Evolutionary conservation across 2,113 vertebrate species (phyloP), one percentile per base, ranked within the genome.

Genomic region (Dromiciops gliroides): DNA sequence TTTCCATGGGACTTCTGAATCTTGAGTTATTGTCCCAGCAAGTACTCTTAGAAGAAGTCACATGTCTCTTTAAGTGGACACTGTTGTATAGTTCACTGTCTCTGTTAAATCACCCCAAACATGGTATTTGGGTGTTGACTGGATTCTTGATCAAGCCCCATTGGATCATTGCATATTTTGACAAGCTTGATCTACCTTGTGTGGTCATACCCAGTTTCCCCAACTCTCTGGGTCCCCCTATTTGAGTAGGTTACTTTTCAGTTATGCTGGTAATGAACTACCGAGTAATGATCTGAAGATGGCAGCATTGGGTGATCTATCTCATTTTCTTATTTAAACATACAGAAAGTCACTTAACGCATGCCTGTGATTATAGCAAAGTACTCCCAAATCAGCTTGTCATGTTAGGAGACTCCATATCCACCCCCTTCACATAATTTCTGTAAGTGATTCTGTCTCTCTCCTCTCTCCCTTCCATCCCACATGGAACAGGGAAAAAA

Each of bases 281-380:
- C 96, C 94, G 96, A 44, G 47, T 28, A 23, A 88, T 3, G 26
- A 95, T 50, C 98, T 98, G 98, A 98, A 98, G 98, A 98, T 99
- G 99, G 99, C 99, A 99, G 98, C 98, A 98, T 99, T 98, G 98
- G 95, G 98, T 88, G 98, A 96, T 95, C 97, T 98, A 98, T 97
- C 51, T 75, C 89, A 16, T 95, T 95, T 96, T 92, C 89, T 96
- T 83, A 22, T 83, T 83, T 53, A 11, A 47, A 95, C 90, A 14
- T 25, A 51, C 50, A 31, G 75, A 89, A 93, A 49, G 44, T 56
- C 24, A 93, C 92, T 90, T 44, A 92, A 91, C 92, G 8, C 8
- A 83, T 67, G 4, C 67, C 14, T 19, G 44, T 50, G 89, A 94
- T 89, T 95, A 0, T 24, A 44, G 94, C 49, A 26, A 95, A 97